A percentile compares a stretch with the other conserved stretches of the same genome.
These are phyloP conservation scores for Metopolophium dirhodum DNA, from an alignment of 1,140 invertebrate genomes.

Conservation along the genomic window DNA sequence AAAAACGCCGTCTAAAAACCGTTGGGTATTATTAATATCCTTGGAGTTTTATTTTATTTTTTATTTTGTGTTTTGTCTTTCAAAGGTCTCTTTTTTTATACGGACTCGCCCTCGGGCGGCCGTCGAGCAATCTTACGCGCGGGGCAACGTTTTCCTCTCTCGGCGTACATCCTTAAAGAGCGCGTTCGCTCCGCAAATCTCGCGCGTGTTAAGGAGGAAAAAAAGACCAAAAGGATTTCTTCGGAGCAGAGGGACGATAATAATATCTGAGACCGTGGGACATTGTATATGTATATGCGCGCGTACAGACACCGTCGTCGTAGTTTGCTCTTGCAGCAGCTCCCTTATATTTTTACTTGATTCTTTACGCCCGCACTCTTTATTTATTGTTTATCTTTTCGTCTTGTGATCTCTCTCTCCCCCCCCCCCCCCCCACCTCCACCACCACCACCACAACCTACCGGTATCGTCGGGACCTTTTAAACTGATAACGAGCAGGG, in stretches of 20 bases:
- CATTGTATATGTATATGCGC: not conserved
- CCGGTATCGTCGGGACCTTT: not conserved
- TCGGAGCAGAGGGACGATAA: not conserved
- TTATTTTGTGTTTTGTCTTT: not conserved
- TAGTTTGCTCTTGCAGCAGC: not conserved
- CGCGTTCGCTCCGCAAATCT: not conserved
- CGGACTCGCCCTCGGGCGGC: not conserved
- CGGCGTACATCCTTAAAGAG: not conserved
- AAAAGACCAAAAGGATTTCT: constrained; percentile 35
- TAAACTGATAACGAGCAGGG: constrained; percentile 46
- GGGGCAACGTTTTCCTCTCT: not conserved
- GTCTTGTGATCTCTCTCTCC: constrained; percentile 6
- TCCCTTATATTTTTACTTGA: not conserved
- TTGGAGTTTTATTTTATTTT: constrained; percentile 5
- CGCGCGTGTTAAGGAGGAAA: not conserved
- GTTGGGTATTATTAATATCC: constrained; percentile 34
- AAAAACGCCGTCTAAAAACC: not conserved
- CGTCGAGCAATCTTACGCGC: not conserved
- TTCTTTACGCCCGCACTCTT: not conserved
- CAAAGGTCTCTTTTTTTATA: constrained; percentile 1
- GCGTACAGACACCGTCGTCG: not conserved
- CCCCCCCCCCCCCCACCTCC: not conserved
- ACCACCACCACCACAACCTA: no score
- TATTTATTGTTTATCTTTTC: constrained; percentile 55
- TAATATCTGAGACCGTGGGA: constrained; percentile 21